A percentile compares a stretch with the other conserved stretches of the same genome.
Evolutionary conservation across 2,797 vertebrate species (phyloP).

Genomic region (Notolepis coatsorum): DNA sequence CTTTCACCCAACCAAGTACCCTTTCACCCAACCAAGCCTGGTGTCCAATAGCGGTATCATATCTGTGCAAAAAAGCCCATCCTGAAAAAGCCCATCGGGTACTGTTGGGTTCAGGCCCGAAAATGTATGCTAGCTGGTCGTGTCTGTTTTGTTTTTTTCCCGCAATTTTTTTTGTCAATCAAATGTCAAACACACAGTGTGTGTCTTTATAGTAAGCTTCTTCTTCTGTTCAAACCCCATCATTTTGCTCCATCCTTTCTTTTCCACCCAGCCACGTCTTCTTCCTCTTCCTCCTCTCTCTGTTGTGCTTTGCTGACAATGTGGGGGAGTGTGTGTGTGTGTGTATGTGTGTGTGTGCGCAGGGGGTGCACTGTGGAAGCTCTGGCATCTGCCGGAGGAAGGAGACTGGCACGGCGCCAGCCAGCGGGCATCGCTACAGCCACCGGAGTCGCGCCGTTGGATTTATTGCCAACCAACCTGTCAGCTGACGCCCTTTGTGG

Average conservation of each 20-base stretch:
- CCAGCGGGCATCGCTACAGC: conserved; percentile 60
- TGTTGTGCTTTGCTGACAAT: conserved; percentile 48
- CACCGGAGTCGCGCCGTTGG: conserved; percentile 66
- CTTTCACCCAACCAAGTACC: no score
- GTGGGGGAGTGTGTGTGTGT: neutral
- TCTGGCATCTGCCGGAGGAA: conserved; percentile 66
- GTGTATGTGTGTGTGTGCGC: neutral
- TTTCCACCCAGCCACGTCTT: conserved; percentile 3
- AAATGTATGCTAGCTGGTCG: no score
- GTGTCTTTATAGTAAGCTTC: no score
- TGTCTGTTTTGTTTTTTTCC: no score
- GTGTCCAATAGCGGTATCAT: no score
- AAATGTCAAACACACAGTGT: no score
- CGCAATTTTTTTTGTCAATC: no score
- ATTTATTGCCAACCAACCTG: conserved; percentile 73
- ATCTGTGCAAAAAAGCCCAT: no score
- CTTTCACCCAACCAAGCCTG: no score
- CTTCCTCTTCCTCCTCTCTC: conserved; percentile 35
- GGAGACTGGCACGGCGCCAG: conserved; percentile 62
- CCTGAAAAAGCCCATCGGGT: no score
- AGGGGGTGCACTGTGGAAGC: conserved; percentile 42
- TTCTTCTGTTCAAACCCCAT: no score
- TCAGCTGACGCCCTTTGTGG: conserved; percentile 74
- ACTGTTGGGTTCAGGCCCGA: no score
- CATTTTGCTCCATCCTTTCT: conserved; percentile 33